A percentile compares a stretch with the other conserved stretches of the same genome.
Evolutionary conservation across 2,888 invertebrate genomes (phyloP).

Genomic region (Coecobrya sp.): DNA sequence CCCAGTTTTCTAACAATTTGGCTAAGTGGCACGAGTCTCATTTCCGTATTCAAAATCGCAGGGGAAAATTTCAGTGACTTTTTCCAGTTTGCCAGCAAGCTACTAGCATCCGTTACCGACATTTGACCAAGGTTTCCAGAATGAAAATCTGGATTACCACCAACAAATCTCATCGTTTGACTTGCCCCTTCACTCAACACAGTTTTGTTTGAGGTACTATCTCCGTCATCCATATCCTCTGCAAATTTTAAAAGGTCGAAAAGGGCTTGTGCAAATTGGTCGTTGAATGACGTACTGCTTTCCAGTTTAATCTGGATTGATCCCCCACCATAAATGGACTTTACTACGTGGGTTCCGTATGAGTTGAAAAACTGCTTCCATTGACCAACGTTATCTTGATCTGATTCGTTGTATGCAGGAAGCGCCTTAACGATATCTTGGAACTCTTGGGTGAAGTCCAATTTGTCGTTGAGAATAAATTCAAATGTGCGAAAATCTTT

Average conservation of each 20-base stretch:
- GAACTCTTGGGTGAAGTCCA: slow-evolving; percentile 58
- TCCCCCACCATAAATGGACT: slow-evolving; percentile 75
- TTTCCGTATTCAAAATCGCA: slow-evolving; percentile 57
- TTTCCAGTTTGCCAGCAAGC: slow-evolving; percentile 78
- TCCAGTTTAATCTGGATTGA: slow-evolving; percentile 65
- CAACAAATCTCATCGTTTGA: slow-evolving; percentile 63
- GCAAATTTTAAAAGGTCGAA: slow-evolving; percentile 72
- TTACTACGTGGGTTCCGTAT: slow-evolving; percentile 81
- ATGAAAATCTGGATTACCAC: slow-evolving; percentile 74
- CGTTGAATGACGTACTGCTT: slow-evolving; percentile 26
- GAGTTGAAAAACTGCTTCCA: slow-evolving; percentile 75
- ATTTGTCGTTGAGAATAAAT: slow-evolving; percentile 68
- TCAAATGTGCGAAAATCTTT: slow-evolving; percentile 74
- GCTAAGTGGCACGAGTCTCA: slow-evolving; percentile 76
- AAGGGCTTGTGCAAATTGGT: slow-evolving; percentile 17
- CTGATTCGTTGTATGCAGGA: slow-evolving; percentile 50
- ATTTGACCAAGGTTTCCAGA: slow-evolving; percentile 65
- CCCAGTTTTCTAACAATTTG: slow-evolving; percentile 60
- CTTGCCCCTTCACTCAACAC: neutral
- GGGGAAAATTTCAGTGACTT: slow-evolving; percentile 72
- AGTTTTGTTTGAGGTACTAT: neutral
- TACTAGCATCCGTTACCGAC: slow-evolving; percentile 56
- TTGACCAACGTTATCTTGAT: slow-evolving; percentile 31
- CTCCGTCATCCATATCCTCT: slow-evolving; percentile 61
- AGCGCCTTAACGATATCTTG: slow-evolving; percentile 8